Evolutionary conservation across 2,888 invertebrate genomes (phyloP).

Genomic region (Meghimatium bilineatum): DNA sequence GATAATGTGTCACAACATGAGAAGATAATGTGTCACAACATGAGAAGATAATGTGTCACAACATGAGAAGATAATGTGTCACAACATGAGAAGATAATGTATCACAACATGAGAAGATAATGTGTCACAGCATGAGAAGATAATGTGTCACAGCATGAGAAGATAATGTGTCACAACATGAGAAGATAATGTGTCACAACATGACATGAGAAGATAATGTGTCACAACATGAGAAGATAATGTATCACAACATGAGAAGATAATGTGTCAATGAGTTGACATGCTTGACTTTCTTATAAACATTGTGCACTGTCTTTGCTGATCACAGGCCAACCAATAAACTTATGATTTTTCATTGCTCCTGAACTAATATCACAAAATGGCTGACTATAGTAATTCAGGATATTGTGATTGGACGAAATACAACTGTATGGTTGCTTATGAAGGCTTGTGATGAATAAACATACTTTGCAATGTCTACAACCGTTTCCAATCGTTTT

Average conservation of each 20-base stretch:
- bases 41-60: background rate
- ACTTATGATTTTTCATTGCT: too few relatives aligned
- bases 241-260: background rate
- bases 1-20: background rate
- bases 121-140: background rate
- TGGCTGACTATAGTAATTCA: too few relatives aligned
- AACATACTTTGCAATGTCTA: too few relatives aligned
- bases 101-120: background rate
- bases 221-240: background rate
- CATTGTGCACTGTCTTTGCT: too few relatives aligned
- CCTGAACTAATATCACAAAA: too few relatives aligned
- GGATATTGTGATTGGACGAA: too few relatives aligned
- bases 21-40: background rate
- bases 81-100: background rate
- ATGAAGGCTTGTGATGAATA: too few relatives aligned
- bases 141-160: background rate
- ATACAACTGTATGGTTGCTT: too few relatives aligned
- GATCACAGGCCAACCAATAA: too few relatives aligned
- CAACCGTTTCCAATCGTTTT: too few relatives aligned
- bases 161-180: background rate
- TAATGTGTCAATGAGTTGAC: background rate
- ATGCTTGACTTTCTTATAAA: too few relatives aligned
- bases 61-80: background rate
- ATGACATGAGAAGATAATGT: background rate
- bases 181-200: background rate